These are phyloP conservation scores for Microplitis manilae DNA, from an alignment of 2,888 invertebrate species.

Conservation along the genomic window DNA sequence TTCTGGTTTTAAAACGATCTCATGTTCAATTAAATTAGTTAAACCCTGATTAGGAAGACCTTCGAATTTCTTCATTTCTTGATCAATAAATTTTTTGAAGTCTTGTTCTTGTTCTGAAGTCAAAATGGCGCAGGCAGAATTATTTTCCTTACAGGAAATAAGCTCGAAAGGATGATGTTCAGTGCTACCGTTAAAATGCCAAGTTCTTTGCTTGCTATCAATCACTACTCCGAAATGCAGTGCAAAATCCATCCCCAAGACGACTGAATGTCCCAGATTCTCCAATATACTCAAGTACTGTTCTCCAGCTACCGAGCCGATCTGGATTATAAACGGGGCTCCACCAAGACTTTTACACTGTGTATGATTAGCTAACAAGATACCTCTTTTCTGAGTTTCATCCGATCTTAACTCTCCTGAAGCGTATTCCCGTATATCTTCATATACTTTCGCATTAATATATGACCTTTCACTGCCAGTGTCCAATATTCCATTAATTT, in stretches of 20 bases:
- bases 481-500: neutral
- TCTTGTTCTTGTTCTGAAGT: neutral
- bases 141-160: neutral
- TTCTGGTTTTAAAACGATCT: neutral
- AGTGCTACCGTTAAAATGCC: neutral
- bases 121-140: neutral
- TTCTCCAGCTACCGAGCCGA: neutral
- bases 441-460: neutral
- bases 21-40: neutral
- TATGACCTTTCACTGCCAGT: neutral
- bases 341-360: neutral
- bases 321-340: neutral
- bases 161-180: neutral
- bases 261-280: neutral
- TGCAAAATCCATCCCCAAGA: neutral
- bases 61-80: neutral
- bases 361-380: neutral
- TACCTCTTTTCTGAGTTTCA: neutral
- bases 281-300: neutral
- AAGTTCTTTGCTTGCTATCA: neutral
- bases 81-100: too few relatives aligned
- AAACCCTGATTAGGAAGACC: neutral
- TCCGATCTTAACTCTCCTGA: neutral
- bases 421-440: neutral
- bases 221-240: neutral